Evolutionary conservation across 1,140 invertebrate species (phyloP), one percentile per base, ranked within the genome.

Genomic region (Lamellibrachia luymesi): DNA sequence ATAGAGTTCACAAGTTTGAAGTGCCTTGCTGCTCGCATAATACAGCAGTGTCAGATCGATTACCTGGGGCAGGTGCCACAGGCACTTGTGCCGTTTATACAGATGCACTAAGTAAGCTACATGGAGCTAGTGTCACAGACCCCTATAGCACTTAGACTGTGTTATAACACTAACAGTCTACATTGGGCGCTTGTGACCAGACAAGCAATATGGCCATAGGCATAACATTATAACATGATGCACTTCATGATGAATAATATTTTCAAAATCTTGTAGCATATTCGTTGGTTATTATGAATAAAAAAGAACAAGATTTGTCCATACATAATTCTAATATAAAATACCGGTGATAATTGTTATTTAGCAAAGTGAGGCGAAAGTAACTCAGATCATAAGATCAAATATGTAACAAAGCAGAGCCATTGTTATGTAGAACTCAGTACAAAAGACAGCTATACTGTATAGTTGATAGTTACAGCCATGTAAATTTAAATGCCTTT

Each of bases 1-100:
- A 38, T 92, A 13, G 17, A 92, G 49, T 52, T 51, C 52, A n/a
- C 52, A 17, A 92, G 49, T 51, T n/a, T 92, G n/a, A 92, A 92
- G 52, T 92, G 92, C 27, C 51, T 92, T 2, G 92, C 92, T 17
- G 50, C 92, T 10, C 92, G 92, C 10, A n/a, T 64, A 17, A 27
- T 92, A 10, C 50, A n/a, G 52, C 6, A n/a, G 2, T 38, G 51
- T 92, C 50, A 56, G 10, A 52, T 92, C 1, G 50, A 50, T 10
- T 92, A 92, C 51, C 50, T 51, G 5, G 92, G 50, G 17, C 50
- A 92, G 51, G 92, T 92, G 8, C 92, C 92, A 17, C 50, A 92
- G 50, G 27, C 50, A 38, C 51, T 92, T 2, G 50, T 52, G 27
- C 50, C 27, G 2, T 92, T 92, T n/a, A 92, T 92, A 10, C 50